Conservation (phyloP, 1,140 invertebrate species). For the Sesamia nonagrioides region DNA sequence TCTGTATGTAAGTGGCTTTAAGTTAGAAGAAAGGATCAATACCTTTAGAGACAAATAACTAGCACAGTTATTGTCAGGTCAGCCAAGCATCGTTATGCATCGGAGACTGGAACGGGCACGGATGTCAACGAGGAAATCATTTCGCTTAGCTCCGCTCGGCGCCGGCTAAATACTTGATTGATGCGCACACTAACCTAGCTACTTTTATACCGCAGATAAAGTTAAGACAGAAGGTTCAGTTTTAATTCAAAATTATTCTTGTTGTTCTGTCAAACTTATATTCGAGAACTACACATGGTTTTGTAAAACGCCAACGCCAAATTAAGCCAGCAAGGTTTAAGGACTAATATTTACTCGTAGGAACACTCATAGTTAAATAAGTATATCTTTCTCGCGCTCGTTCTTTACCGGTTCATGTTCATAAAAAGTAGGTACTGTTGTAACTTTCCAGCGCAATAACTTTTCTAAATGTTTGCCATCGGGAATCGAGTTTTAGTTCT, state of each 20-base stretch:
- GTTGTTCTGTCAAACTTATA: not conserved
- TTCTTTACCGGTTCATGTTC: no score
- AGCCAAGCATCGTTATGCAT: conserved; percentile 18
- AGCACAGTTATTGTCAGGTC: not conserved
- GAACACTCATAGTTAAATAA: no score
- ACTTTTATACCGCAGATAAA: not conserved
- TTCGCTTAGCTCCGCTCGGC: conserved; percentile 38
- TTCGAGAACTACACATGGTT: no score
- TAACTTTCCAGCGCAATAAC: no score
- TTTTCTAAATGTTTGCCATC: no score
- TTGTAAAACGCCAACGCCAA: no score
- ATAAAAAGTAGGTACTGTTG: no score
- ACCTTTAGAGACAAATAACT: not conserved
- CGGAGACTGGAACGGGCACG: not conserved
- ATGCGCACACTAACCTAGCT: conserved; percentile 26
- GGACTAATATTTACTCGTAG: no score
- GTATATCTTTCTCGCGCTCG: no score
- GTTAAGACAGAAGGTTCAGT: not conserved
- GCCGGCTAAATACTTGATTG: conserved; percentile 46
- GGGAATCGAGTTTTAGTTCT: no score
- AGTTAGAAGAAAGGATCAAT: not conserved
- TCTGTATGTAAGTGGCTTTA: no score
- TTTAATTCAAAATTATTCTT: not conserved
- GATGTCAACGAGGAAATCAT: conserved; percentile 39
- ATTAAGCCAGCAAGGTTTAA: no score